Base-by-base conservation (phyloP, 1,140 invertebrate species). In the Elysia chlorotica region DNA sequence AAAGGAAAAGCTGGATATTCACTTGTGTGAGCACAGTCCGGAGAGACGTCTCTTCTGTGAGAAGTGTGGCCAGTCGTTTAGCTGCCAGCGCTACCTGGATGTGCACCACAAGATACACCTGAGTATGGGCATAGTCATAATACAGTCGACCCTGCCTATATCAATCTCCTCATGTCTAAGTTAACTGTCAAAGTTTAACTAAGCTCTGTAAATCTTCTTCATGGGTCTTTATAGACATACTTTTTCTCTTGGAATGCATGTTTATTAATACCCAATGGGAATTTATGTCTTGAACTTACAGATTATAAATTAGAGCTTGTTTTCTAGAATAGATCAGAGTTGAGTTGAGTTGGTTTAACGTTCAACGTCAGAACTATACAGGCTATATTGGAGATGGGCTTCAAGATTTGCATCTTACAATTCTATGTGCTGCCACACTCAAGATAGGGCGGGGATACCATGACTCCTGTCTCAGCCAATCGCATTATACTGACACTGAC, bases 51-150 rank as follows among this genome's bases (percentile, higher is more conserved):
- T 68, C 6, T 68, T 31, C 48, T 68, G 65, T 68, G 65, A 68
- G 65, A 68, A 68, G 31, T 68, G 65, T 68, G 65, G 67, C 30
- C 57, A 69, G 56, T n/a, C 37, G 36, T 69, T 69, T 38, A 36
- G 67, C 0, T 69, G 67, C 36, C 67, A 69, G 28, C 54, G 67
- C 31, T 69, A 69, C 21, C 67, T 69, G 2, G 67, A 69, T 59
- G 67, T 69, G 10, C 67, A 69, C 38, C 41, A 65, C 37, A 65
- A 65, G 19, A 37, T 65, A 25, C 63, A 65, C 41, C 14, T 38
- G 38, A 65, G 63, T 65, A 28, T 59, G 6, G 6, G 56, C 6
- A 17, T 10, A 28, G 56, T 59, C 17, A 48, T 48, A 48, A 10
- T 48, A 14, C 41, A 48, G 41, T 14, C n/a, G 41, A 14, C n/a